Evolutionary conservation across 2,797 vertebrate species (phyloP), one percentile per base, ranked within the genome.

Genomic region (Petrocephalus schoutedeni): DNA sequence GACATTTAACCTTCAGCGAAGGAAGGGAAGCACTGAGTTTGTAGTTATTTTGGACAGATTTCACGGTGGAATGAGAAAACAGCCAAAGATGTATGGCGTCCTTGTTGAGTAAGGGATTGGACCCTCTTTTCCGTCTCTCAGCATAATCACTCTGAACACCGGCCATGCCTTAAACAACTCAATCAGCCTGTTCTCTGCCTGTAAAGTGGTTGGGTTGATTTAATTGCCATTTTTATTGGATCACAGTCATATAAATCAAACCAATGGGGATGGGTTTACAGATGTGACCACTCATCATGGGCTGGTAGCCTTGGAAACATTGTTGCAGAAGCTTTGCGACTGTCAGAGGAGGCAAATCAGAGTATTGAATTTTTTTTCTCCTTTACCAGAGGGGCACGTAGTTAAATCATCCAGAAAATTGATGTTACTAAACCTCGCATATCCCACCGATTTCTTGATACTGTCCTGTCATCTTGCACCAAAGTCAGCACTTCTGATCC

Each of bases 1-100:
- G 98, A 99, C 98, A 99, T 99, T 99, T 99, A 99, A 99, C 98
- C 98, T 99, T 99, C 98, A 98, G 96, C 96, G 96, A 96, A 97
- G 96, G 97, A 97, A 97, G 96, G 97, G 96, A 94, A 97, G 97
- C 96, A 95, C 97, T 97, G 97, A 97, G 96, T 96, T 97, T 96
- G 97, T 96, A 93, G 97, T 97, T 98, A 98, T 98, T 97, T 99
- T 98, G 98, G 98, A 98, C 97, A 98, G 96, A 97, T 98, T 97
- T 98, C 97, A 97, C 96, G 96, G 97, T 94, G 96, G 96, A 97
- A 97, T 97, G 96, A 92, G 97, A 98, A 97, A 96, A 96, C 96
- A 97, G 96, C 95, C 94, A 93, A 96, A 97, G 96, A 97, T 97
- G 95, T 97, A 97, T 96, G 96, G 95, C 95, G 97, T 97, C 97